These are phyloP conservation scores for Caenorhabditis sp. DNA, from an alignment of 2,888 invertebrate species.

Conservation along the genomic window DNA sequence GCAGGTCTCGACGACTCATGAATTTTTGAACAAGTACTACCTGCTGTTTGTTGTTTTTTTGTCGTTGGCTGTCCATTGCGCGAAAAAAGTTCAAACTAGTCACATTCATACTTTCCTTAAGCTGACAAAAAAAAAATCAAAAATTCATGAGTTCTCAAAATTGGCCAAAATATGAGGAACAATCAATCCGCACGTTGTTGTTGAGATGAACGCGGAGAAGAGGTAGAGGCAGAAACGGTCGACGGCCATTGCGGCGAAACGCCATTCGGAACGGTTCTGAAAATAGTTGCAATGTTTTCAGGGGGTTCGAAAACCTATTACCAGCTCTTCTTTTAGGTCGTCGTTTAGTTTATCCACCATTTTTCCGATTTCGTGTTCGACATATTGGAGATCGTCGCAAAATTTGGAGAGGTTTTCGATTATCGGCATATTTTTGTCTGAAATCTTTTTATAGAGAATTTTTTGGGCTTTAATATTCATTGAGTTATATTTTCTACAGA, in stretches of 20 bases:
- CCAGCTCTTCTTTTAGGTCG: constrained; percentile 45
- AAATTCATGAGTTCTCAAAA: constrained; percentile 6
- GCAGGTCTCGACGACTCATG: not conserved
- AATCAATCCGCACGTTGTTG: constrained; percentile 64
- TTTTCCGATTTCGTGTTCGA: constrained; percentile 39
- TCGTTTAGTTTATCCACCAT: constrained; percentile 47
- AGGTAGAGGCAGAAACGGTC: constrained; percentile 69
- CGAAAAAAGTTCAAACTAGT: too few species aligned
- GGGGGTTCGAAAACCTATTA: not conserved
- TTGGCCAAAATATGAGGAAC: constrained; percentile 68
- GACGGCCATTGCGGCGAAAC: constrained; percentile 68
- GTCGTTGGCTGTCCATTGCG: too few species aligned
- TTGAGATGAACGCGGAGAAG: constrained; percentile 66
- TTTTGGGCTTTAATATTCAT: not conserved
- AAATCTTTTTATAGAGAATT: not conserved
- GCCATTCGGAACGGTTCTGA: constrained; percentile 49
- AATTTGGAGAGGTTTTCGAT: constrained; percentile 38
- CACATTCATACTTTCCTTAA: not conserved
- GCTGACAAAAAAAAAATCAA: not conserved
- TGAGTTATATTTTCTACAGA: too few species aligned
- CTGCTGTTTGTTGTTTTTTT: too few species aligned
- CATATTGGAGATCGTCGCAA: constrained; percentile 33
- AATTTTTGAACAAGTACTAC: not conserved
- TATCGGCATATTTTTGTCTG: constrained; percentile 6
- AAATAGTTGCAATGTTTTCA: constrained; percentile 1